Evolutionary conservation across 2,797 vertebrate genomes (phyloP), one percentile per base, ranked within the genome.

Genomic region (Zalophus californianus): DNA sequence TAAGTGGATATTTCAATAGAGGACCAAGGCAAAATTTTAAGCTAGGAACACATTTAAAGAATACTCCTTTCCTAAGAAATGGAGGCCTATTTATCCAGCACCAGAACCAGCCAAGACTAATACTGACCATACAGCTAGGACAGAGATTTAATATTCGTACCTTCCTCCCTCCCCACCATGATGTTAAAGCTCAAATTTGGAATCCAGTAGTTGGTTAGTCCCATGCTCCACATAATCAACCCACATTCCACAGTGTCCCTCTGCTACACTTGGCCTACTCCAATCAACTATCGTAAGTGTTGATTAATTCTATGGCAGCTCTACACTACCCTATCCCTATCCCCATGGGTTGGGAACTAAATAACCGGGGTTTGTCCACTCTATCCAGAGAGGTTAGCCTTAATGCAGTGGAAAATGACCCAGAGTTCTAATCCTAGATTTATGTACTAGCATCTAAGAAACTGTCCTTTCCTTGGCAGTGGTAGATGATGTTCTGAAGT

Each of bases 1-100:
- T 94, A 84, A 95, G 84, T 56, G 25, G 29, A 77, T 84, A 91
- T 94, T 96, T 96, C 35, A 68, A 4, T 52, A 93, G 38, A 88
- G 25, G 5, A 94, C 21, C 54, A 84, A 94, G 27, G 56, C 56
- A 62, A 92, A 70, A 91, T 77, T 89, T 93, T 80, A 58, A 77
- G 13, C 52, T 75, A 48, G 5, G 35, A 91, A 70, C 11, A 32
- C 27, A 94, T 90, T 77, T 86, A 77, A 96, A 78, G 11, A 48
- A 50, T 79, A 84, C 9, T 10, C 2, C 10, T 88, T 92, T 84
- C 23, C 27, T 84, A 87, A 87, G 35, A 94, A 95, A 86, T n/a
- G 9, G 27, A 86, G 32, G 68, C 21, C 21, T 70, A n/a, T 41
- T 88, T 83, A 86, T 79, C 32, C 13, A 62, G 38, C n/a, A 68